Evolutionary conservation across 2,888 invertebrate genomes (phyloP).

Genomic region (Ophraella communa): DNA sequence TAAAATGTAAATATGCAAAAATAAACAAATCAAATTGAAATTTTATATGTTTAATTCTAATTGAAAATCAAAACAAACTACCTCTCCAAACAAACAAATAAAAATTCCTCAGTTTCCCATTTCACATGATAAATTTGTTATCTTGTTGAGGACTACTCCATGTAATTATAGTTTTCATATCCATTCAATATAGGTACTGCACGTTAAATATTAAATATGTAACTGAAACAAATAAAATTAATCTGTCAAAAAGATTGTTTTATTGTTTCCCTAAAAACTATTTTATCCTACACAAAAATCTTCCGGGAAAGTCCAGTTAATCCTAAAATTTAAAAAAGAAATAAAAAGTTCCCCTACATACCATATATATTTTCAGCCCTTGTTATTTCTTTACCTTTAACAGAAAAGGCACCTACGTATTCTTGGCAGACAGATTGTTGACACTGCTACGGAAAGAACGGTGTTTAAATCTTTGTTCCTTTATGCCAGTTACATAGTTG

Average conservation of each 20-base stretch:
- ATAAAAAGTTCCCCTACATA: slow-evolving; percentile 2
- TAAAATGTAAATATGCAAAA: no score
- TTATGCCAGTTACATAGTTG: slow-evolving; percentile 19
- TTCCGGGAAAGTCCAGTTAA: background rate
- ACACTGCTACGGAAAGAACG: slow-evolving; percentile 32
- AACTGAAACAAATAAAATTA: no score
- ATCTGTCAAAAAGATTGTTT: no score
- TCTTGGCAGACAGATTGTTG: slow-evolving; percentile 34
- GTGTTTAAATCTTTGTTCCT: slow-evolving; percentile 40
- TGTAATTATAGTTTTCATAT: no score
- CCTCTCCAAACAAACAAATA: background rate
- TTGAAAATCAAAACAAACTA: slow-evolving; percentile 1
- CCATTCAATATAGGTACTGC: no score
- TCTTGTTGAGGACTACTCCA: no score
- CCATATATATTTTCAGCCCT: slow-evolving; percentile 28
- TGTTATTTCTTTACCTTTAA: slow-evolving; percentile 15
- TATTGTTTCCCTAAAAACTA: background rate
- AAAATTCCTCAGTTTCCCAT: background rate
- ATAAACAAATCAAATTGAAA: no score
- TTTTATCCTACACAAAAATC: background rate
- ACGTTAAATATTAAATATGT: no score
- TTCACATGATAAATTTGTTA: background rate
- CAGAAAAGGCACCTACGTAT: slow-evolving; percentile 20
- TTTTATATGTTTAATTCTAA: background rate
- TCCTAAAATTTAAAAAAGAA: background rate